phyloP scores from a whole-genome alignment of 2,797 vertebrate genomes.

The Dendrocincla fuliginosa region DNA sequence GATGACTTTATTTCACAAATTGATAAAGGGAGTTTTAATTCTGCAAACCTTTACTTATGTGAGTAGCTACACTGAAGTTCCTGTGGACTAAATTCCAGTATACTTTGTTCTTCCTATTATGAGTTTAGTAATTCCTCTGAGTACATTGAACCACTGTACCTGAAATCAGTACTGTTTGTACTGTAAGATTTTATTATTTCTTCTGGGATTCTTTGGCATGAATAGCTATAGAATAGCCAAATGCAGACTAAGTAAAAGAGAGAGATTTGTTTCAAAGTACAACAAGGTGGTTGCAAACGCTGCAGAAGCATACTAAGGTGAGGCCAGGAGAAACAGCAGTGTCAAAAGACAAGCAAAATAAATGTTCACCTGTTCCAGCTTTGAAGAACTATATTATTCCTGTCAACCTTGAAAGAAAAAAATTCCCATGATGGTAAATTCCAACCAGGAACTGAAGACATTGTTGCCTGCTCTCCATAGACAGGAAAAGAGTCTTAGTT shows the following conservation, averaged over 20 bases:
- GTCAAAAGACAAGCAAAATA: background rate
- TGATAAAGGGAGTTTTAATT: background rate
- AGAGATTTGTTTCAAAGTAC: background rate
- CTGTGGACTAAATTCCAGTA: background rate
- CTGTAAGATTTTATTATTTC: background rate
- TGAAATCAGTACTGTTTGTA: background rate
- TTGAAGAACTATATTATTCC: background rate
- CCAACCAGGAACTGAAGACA: background rate
- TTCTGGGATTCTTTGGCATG: background rate
- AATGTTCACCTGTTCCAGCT: background rate
- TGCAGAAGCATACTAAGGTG: background rate
- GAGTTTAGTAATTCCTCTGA: background rate
- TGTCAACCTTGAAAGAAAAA: background rate
- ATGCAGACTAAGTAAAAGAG: background rate
- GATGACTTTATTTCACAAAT: background rate
- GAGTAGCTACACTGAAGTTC: background rate
- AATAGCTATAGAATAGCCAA: background rate
- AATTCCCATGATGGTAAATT: fast-evolving
- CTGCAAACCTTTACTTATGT: background rate
- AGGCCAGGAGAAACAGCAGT: background rate
- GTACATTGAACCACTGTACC: background rate
- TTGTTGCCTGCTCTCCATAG: background rate
- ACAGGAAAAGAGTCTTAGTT: background rate
- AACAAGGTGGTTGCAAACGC: background rate
- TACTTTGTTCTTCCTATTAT: background rate